A percentile compares a stretch with the other conserved stretches of the same genome.
Conservation (phyloP, 2,888 invertebrate species). For the Uropetala carovei region DNA sequence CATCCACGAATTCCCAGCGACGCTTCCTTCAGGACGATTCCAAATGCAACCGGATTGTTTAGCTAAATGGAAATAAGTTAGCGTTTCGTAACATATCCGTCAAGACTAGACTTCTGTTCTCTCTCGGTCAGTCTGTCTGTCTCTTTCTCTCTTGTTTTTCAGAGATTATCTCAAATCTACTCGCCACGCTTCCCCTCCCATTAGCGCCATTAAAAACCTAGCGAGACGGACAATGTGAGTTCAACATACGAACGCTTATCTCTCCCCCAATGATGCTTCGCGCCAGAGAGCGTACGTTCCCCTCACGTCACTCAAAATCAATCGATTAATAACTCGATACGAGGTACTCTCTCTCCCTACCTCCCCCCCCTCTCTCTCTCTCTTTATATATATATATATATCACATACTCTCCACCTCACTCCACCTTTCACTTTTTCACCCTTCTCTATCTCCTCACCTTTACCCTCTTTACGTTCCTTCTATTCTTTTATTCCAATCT, state of each 20-base stretch:
- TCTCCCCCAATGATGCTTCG: neutral
- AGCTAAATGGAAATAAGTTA: neutral
- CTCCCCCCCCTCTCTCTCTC: no score
- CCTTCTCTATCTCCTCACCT: no score
- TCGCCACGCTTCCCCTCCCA: neutral
- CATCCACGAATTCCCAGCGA: neutral
- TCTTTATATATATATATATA: no score
- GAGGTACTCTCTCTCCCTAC: no score
- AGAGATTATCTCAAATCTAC: neutral
- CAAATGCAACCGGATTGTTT: neutral
- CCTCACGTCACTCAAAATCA: no score
- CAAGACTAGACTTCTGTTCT: neutral
- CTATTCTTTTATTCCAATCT: no score
- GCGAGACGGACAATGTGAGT: neutral
- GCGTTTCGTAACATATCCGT: neutral
- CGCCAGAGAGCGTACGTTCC: neutral
- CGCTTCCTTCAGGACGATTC: neutral
- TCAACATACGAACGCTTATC: neutral
- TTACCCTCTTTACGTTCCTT: no score
- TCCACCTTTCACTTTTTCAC: no score
- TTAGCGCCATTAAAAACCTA: neutral
- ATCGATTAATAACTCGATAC: no score
- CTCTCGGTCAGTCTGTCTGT: no score
- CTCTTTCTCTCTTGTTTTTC: neutral
- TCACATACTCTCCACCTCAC: no score